Conservation (phyloP, 2,113 vertebrate species). For the Helogale parvula region DNA sequence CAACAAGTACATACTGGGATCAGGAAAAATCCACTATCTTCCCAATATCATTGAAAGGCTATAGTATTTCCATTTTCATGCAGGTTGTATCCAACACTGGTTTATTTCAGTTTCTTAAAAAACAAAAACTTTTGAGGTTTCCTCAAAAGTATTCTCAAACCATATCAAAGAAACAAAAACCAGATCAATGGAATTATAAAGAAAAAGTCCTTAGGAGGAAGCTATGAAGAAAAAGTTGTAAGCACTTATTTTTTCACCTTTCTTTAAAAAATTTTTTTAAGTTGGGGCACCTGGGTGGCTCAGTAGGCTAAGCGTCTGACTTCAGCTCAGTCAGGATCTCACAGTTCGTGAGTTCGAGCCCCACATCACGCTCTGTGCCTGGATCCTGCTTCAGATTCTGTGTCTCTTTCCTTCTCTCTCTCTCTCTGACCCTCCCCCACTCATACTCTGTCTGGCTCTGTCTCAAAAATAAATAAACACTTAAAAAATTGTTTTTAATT, state of each 20-base stretch:
- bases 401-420: too few species aligned
- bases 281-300: not conserved
- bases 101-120: not conserved
- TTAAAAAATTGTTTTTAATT: not conserved
- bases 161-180: conserved; percentile 1
- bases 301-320: not conserved
- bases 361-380: not conserved
- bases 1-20: not conserved
- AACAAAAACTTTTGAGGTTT: not conserved
- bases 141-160: conserved; percentile 11
- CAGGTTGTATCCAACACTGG: not conserved
- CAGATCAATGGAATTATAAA: not conserved
- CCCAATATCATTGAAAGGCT: not conserved
- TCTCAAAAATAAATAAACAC: not conserved
- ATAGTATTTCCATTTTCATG: not conserved
- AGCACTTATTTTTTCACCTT: not conserved
- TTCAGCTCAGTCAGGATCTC: not conserved
- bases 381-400: not conserved
- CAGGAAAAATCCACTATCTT: not conserved
- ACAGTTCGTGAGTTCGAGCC: not conserved
- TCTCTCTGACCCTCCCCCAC: not conserved
- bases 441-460: not conserved
- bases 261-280: not conserved
- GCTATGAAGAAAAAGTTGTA: not conserved
- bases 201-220: not conserved